A percentile compares a stretch with the other conserved stretches of the same genome.
phyloP scores from a whole-genome alignment of 2,888 invertebrate genomes.

The Hypercompe scribonia region DNA sequence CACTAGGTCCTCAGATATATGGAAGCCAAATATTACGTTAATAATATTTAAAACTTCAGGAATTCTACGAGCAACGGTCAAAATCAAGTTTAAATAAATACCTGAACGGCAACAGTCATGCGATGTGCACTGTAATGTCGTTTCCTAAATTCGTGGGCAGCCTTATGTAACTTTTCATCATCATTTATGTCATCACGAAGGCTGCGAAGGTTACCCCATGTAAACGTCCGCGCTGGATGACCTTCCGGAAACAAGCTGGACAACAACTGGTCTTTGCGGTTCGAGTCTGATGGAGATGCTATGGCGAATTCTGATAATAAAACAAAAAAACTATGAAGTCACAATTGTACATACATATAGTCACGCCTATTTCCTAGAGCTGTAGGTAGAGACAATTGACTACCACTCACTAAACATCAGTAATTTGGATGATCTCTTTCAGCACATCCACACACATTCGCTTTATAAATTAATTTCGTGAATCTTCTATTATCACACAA shows the following conservation, averaged over 20 bases:
- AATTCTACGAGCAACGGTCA: neutral
- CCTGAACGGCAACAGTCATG: constrained; percentile 95
- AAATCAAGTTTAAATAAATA: constrained; percentile 51
- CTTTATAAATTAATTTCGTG: too few relatives aligned
- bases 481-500: too few relatives aligned
- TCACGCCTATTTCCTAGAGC: too few relatives aligned
- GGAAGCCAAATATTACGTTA: neutral
- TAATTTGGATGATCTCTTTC: too few relatives aligned
- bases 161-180: constrained; percentile 88
- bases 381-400: too few relatives aligned
- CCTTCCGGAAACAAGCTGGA: constrained; percentile 88
- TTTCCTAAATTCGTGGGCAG: constrained; percentile 91
- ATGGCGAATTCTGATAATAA: constrained; percentile 91
- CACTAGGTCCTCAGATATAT: too few relatives aligned
- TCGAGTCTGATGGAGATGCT: constrained; percentile 90
- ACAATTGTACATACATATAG: too few relatives aligned
- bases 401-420: too few relatives aligned
- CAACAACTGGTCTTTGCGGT: constrained; percentile 92
- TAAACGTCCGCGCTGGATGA: constrained; percentile 92
- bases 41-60: neutral
- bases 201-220: constrained; percentile 94
- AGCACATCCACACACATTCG: too few relatives aligned
- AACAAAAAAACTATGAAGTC: neutral
- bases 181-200: constrained; percentile 89
- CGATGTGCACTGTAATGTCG: constrained; percentile 94